Base-by-base conservation (phyloP, 2,797 vertebrate genomes). In the Alectoris magna region DNA sequence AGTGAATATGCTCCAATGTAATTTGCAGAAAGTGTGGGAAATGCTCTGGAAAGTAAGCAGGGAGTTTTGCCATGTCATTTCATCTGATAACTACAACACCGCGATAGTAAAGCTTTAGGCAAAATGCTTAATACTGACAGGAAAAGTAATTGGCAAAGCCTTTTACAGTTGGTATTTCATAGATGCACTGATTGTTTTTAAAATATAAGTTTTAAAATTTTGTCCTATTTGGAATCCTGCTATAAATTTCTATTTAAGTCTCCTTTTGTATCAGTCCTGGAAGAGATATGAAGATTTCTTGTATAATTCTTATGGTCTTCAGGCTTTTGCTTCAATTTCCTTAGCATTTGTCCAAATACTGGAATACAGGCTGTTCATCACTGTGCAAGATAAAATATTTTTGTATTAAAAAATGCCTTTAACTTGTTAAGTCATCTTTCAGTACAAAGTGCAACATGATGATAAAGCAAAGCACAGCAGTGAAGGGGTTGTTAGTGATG, bases 21-120 rank as follows among this genome's bases (percentile, higher is more conserved):
- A 90, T 95, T 93, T 96, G 92, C 79, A 88, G 88, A 87, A 94
- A 90, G 48, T 72, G 43, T 41, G 75, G 74, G 93, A 66, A 82
- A 88, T 68, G 29, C 76, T 90, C 48, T 90, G 84, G 84, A 91
- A 91, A 96, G 81, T 96, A 95, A 94, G 85, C 78, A 89, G 92
- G 74, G 83, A 96, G 66, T 91, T 94, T 92, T 95, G 72, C 74
- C 87, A 82, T 83, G 86, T 90, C 9, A 1, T 96, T 96, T 96
- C 84, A 94, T 96, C 94, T 96, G 94, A 96, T 97, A 95, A 85
- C 79, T 81, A 56, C 43, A 94, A 79, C 74, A 75, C 63, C 88
- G 85, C 0, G 27, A 95, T 95, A 96, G 96, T 77, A 96, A 94
- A 96, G 93, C 93, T 96, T 91, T 94, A 96, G 95, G 96, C 89